phyloP scores from a whole-genome alignment of 1,140 invertebrate genomes.

The Tetraneura akinire region DNA sequence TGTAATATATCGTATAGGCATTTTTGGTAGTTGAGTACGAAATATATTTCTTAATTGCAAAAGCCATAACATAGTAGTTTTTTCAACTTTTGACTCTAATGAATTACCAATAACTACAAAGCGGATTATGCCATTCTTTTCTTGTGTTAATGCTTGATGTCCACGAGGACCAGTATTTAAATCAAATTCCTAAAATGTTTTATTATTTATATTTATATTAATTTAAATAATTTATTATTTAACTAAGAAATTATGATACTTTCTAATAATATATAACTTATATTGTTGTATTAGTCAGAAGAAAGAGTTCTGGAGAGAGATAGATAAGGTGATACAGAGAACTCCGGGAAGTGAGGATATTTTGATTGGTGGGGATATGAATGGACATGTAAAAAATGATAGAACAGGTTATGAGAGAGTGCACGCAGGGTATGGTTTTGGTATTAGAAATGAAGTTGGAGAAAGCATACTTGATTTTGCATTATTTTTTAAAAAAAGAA shows the following conservation, averaged over 20 bases:
- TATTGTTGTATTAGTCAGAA: too few species aligned
- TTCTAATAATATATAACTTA: too few species aligned
- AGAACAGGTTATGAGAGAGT: neutral
- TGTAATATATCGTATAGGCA: constrained; percentile 98
- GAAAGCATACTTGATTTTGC: neutral
- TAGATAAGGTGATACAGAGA: neutral
- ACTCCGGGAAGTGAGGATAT: neutral
- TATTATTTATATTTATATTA: neutral
- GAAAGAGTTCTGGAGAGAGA: neutral
- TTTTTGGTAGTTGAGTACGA: constrained; percentile 91
- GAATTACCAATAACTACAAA: constrained; percentile 95
- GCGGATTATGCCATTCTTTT: constrained; percentile 84
- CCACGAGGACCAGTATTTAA: constrained; percentile 84
- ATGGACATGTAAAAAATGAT: neutral
- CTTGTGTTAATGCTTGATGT: constrained; percentile 87
- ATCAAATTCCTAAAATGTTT: constrained; percentile 68
- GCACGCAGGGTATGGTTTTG: neutral
- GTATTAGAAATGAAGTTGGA: neutral
- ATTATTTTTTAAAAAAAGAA: too few species aligned
- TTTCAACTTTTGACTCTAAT: constrained; percentile 79
- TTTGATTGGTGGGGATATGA: neutral
- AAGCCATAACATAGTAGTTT: constrained; percentile 90
- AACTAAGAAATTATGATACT: too few species aligned
- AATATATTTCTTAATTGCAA: constrained; percentile 95
- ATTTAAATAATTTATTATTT: neutral